Evolutionary conservation across 1,140 invertebrate species (phyloP), one percentile per base, ranked within the genome.

Genomic region (Ectropis grisescens): DNA sequence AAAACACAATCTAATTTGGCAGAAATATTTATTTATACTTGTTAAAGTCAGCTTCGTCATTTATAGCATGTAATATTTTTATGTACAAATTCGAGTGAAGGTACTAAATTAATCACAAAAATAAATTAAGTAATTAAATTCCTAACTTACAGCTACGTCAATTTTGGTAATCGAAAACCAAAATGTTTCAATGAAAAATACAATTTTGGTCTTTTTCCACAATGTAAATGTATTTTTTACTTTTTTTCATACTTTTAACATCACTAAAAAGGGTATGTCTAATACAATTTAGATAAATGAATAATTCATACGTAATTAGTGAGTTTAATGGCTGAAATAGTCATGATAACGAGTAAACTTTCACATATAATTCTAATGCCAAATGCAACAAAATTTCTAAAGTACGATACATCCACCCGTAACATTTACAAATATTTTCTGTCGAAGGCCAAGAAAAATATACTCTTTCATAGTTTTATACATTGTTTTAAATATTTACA

Each of bases 21-120:
- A 80, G 75, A 80, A 70, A 75, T 75, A 70, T 80, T 78, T 76
- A 76, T 79, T 79, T 59, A 72, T 76, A 76, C 64, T 72, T 52
- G 67, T 75, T 69, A 4, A 72, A 80, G 62, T 72, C 68, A 80
- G 72, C 72, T 66, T 65, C 59, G 54, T 69, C 59, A 68, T 67
- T 65, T 54, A 65, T 68, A 76, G 70, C 69, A 68, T 56, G 48
- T 70, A 62, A 65, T 59, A 36, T 60, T n/a, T n/a, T 58, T 76
- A 78, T 80, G 67, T 78, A 78, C 70, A 80, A 56, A 65, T 69
- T 70, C 54, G 49, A 67, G 55, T 62, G 55, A 72, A 75, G 60
- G 54, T 68, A 65, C 54, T 37, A 65, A 70, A 70, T 57, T 65
- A 70, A 72, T 70, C 61, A 72, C 64, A 70, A 70, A 67, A 55